Conservation (phyloP, 2,113 vertebrate genomes). For the Podilymbus podiceps region DNA sequence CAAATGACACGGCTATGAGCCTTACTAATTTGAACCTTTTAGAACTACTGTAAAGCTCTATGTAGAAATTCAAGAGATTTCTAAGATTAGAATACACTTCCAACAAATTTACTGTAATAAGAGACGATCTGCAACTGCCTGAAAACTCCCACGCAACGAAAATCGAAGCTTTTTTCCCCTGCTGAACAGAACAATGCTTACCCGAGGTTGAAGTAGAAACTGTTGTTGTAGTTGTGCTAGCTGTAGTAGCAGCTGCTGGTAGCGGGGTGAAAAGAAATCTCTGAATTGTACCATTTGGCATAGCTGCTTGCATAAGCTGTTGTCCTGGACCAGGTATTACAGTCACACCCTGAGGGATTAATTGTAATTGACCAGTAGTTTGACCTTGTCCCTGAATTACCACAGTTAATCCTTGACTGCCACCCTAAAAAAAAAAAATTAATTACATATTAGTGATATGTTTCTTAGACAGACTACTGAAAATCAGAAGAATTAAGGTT, state of each 20-base stretch:
- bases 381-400: constrained; percentile 99
- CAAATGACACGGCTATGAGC: neutral
- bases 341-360: constrained; percentile 95
- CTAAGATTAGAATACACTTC: neutral
- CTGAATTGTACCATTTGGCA: constrained; percentile 96
- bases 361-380: constrained; percentile 95
- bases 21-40: neutral
- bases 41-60: neutral
- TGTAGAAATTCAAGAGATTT: neutral
- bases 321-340: constrained; percentile 93
- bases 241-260: constrained; percentile 74
- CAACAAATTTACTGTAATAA: neutral
- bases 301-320: constrained; percentile 98
- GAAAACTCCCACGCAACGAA: neutral
- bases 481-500: neutral
- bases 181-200: constrained; percentile 48
- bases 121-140: neutral
- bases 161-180: neutral
- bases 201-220: constrained; percentile 85
- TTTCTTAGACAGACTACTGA: neutral
- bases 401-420: constrained; percentile 94
- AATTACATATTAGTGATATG: neutral
- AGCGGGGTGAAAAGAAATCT: constrained; percentile 96
- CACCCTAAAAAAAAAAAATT: constrained; percentile 73
- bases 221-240: constrained; percentile 76